Conservation (phyloP, 2,888 invertebrate genomes). For the Eupithecia subumbrata region DNA sequence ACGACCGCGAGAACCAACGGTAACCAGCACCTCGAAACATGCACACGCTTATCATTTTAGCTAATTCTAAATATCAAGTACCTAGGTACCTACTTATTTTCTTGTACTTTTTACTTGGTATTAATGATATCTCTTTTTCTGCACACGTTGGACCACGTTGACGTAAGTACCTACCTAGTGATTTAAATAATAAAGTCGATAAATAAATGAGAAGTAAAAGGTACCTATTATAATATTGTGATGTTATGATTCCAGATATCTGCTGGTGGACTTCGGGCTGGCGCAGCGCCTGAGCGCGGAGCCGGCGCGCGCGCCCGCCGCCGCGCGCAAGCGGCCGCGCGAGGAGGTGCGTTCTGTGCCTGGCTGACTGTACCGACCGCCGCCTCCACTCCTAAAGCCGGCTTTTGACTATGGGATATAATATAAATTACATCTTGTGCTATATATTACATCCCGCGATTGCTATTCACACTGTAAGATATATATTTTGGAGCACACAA, state of each 20-base stretch:
- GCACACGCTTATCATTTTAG: neutral
- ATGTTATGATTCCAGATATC: conserved; percentile 79
- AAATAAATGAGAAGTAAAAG: neutral
- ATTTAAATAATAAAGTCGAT: neutral
- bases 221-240: neutral
- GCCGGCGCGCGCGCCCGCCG: conserved; percentile 34
- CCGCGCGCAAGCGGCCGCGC: conserved; percentile 51
- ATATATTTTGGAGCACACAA: no score
- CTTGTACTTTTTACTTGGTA: neutral
- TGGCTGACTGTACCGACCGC: no score
- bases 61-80: neutral
- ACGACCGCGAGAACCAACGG: conserved; percentile 88
- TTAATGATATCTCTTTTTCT: neutral
- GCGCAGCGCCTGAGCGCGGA: conserved; percentile 86
- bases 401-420: no score
- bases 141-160: neutral
- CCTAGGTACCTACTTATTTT: neutral
- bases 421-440: no score
- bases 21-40: conserved; percentile 47
- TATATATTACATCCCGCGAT: no score
- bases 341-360: conserved; percentile 21
- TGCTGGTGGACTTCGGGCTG: conserved; percentile 95
- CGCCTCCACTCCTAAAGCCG: no score
- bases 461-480: no score
- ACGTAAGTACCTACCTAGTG: conserved; percentile 1